Percentiles rank a stretch among this genome's conserved stretches.
Conservation (phyloP, 1,140 invertebrate species). For the Anoplophora glabripennis region DNA sequence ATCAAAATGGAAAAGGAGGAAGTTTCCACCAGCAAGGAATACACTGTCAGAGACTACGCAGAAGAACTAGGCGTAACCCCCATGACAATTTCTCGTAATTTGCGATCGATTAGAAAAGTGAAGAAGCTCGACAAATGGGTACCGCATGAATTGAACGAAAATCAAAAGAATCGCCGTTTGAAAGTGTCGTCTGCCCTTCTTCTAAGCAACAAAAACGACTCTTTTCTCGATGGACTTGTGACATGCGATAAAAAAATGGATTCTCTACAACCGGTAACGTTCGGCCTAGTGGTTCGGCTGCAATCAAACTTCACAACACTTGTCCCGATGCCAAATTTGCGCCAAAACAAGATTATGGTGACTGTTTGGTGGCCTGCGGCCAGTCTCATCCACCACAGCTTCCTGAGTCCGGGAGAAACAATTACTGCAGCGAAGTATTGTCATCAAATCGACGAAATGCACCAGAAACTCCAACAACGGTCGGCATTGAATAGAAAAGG, state of each 20-base stretch:
- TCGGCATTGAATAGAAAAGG: no score
- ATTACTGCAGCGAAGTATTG: no score
- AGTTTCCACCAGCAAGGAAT: no score
- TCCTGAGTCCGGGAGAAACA: no score
- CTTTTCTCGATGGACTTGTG: not conserved
- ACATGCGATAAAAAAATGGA: constrained; percentile 5
- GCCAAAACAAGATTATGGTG: no score
- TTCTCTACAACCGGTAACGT: constrained; percentile 5
- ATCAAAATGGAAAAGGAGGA: no score
- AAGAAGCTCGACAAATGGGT: constrained; percentile 4
- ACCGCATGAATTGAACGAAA: no score
- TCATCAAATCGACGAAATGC: no score
- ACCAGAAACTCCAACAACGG: no score
- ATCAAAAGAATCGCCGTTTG: not conserved
- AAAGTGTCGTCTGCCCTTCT: not conserved
- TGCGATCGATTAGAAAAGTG: not conserved
- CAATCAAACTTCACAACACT: not conserved
- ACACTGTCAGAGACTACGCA: no score
- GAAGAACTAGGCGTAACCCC: not conserved
- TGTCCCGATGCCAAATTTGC: not conserved
- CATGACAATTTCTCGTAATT: not conserved
- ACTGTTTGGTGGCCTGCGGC: no score
- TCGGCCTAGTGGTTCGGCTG: not conserved
- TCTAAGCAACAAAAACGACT: not conserved
- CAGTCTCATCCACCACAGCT: no score